These are phyloP conservation scores for Apodemia mormo DNA, from an alignment of 2,888 invertebrate species.

Conservation along the genomic window DNA sequence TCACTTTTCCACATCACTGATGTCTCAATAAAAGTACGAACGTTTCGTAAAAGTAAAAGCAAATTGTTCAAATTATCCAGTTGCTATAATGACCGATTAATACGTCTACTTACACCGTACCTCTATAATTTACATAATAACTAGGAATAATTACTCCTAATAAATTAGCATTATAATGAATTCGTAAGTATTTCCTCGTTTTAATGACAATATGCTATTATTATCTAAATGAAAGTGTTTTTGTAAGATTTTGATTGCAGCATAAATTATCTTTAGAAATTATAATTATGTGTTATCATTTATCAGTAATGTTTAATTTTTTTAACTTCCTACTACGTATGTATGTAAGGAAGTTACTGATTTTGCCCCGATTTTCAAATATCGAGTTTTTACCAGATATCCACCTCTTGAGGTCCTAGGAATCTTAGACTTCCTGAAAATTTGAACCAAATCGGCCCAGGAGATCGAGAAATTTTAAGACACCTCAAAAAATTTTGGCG, in stretches of 20 bases:
- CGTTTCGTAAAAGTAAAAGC: conserved; percentile 12
- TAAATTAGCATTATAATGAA: not conserved
- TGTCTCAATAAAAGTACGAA: not conserved
- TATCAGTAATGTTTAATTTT: too few species aligned
- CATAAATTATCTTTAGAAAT: too few species aligned
- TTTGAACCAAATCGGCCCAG: too few species aligned
- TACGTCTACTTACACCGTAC: not conserved
- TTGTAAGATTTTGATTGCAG: not conserved
- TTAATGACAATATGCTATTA: conserved; percentile 3
- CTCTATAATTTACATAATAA: not conserved
- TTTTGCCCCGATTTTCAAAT: too few species aligned
- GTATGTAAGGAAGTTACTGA: too few species aligned
- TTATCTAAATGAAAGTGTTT: not conserved
- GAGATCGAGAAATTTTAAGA: too few species aligned
- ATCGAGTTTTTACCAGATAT: too few species aligned
- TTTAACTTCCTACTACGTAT: too few species aligned
- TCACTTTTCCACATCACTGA: conserved; percentile 8
- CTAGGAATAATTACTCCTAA: not conserved
- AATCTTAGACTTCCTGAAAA: too few species aligned
- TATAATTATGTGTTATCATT: too few species aligned
- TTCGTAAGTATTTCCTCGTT: conserved; percentile 6
- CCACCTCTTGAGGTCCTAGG: too few species aligned
- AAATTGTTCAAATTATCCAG: conserved; percentile 7
- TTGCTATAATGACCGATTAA: not conserved
- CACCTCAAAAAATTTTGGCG: too few species aligned